phyloP scores from a whole-genome alignment of 2,797 vertebrate species.

The Chromobotia macracanthus region DNA sequence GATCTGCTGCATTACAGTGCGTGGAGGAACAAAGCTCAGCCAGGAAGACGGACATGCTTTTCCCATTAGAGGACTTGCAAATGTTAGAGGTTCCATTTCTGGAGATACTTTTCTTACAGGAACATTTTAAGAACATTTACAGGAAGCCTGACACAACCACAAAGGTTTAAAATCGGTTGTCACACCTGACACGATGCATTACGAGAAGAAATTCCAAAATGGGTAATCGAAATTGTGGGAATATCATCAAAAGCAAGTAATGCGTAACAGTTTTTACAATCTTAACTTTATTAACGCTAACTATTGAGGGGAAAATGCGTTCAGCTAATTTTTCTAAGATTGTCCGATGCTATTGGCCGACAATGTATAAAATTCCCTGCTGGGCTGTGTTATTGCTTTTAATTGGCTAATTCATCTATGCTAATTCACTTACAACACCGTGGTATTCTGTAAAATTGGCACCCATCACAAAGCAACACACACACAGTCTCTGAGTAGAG shows the following conservation, averaged over 20 bases:
- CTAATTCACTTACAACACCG: slow-evolving; percentile 50
- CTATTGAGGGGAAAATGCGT: not conserved
- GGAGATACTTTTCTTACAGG: not conserved
- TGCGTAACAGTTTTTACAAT: slow-evolving; percentile 9
- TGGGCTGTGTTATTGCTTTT: slow-evolving; percentile 51
- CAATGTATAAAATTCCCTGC: slow-evolving; percentile 31
- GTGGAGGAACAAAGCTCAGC: not conserved
- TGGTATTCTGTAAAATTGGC: slow-evolving; percentile 34
- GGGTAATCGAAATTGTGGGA: not conserved
- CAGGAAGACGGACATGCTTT: not conserved
- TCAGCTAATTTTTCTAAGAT: slow-evolving; percentile 13
- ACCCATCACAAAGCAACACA: not conserved
- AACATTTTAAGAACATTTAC: not conserved
- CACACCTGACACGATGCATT: not conserved
- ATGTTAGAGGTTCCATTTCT: not conserved
- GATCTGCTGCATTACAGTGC: not conserved
- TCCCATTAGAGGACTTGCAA: slow-evolving; percentile 3
- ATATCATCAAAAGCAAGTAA: not conserved
- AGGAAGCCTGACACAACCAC: not conserved
- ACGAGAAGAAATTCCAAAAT: not conserved
- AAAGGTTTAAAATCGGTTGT: not conserved
- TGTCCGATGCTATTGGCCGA: slow-evolving; percentile 27
- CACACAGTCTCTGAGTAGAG: not conserved
- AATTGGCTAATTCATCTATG: slow-evolving; percentile 54
- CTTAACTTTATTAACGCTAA: slow-evolving; percentile 1